Conservation (phyloP, 2,888 invertebrate genomes). For the Plebejus melissa region DNA sequence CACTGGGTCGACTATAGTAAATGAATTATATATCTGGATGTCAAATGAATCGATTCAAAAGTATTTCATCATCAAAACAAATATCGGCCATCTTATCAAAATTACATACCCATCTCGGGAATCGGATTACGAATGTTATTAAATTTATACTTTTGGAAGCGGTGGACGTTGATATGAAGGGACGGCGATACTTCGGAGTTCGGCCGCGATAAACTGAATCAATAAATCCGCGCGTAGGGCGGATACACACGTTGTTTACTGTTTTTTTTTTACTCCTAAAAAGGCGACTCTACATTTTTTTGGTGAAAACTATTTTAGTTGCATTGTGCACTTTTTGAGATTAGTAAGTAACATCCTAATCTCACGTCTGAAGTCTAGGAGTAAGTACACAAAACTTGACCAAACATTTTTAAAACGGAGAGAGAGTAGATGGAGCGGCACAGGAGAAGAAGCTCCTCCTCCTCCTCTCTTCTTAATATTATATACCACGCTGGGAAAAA, state of each 20-base stretch:
- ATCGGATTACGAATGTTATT: slow-evolving; percentile 38
- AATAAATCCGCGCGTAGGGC: slow-evolving; percentile 52
- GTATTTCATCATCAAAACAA: slow-evolving; percentile 22
- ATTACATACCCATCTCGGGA: slow-evolving; percentile 34
- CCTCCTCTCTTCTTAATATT: too few species aligned
- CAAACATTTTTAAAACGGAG: too few species aligned
- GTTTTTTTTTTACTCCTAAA: neutral
- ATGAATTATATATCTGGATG: neutral
- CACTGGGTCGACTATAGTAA: too few species aligned
- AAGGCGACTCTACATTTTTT: neutral
- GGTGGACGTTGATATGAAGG: slow-evolving; percentile 35
- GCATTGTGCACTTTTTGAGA: too few species aligned
- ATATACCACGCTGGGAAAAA: too few species aligned
- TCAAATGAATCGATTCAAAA: neutral
- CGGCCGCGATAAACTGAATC: slow-evolving; percentile 62
- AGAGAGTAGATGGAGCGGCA: too few species aligned
- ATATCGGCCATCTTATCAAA: slow-evolving; percentile 31
- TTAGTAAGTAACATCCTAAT: too few species aligned
- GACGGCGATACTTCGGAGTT: slow-evolving; percentile 46
- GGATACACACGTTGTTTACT: neutral
- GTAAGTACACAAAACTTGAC: too few species aligned
- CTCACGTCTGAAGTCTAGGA: too few species aligned
- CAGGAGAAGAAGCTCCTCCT: too few species aligned
- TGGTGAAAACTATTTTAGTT: too few species aligned
- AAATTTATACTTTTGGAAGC: slow-evolving; percentile 35